phyloP scores from a whole-genome alignment of 2,888 invertebrate genomes.

The Cancer borealis region DNA sequence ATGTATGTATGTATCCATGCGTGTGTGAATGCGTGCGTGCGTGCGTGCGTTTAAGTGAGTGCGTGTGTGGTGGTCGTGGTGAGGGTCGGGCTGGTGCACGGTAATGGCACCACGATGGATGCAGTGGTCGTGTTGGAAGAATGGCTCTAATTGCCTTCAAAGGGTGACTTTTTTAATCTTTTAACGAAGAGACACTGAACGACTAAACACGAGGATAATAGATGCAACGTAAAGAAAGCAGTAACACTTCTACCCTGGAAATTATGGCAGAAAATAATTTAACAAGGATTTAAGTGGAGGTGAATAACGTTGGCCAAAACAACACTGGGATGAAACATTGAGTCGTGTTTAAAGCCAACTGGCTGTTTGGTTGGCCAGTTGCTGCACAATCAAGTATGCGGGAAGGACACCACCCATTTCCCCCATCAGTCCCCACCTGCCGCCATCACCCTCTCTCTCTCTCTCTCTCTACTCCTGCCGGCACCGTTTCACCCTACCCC shows the following conservation, averaged over 20 bases:
- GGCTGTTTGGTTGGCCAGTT: not conserved
- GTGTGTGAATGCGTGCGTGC: not conserved
- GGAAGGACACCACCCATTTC: slow-evolving; percentile 12
- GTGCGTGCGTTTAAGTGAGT: not conserved
- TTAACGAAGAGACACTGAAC: not conserved
- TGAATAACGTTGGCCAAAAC: not conserved
- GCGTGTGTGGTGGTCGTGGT: not conserved
- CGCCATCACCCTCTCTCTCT: not conserved
- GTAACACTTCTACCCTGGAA: not conserved
- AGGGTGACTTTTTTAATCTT: not conserved
- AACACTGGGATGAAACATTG: not conserved
- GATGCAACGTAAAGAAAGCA: not conserved
- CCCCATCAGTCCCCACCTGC: not conserved
- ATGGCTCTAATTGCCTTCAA: not conserved
- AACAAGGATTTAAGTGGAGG: too few relatives aligned
- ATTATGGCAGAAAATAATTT: not conserved
- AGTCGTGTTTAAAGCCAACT: not conserved
- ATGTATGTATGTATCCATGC: not conserved
- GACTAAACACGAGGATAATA: not conserved
- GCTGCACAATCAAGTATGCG: slow-evolving; percentile 22
- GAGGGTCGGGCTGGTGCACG: not conserved
- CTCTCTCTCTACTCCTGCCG: not conserved
- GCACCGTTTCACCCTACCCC: not conserved
- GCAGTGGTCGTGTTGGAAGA: not conserved
- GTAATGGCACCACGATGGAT: not conserved